phyloP scores from a whole-genome alignment of 2,113 vertebrate genomes.

The Anarhynchus alexandrinus region DNA sequence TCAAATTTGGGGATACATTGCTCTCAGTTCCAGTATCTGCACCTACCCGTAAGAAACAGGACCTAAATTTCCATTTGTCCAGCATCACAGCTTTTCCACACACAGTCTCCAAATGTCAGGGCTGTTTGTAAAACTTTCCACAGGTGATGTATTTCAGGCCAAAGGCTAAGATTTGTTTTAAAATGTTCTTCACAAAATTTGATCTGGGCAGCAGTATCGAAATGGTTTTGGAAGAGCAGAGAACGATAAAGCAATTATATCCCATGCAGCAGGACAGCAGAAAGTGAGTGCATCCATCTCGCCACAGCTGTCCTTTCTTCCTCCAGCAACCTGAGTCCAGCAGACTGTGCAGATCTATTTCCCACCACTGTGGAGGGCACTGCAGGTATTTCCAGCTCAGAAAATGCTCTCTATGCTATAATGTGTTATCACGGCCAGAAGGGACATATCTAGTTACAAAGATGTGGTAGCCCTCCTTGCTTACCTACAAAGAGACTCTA shows the following conservation, averaged over 20 bases:
- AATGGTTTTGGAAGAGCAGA: constrained; percentile 3
- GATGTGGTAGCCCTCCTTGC: background rate
- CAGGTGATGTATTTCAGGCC: constrained; percentile 56
- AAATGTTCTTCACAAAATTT: constrained; percentile 50
- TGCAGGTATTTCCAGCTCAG: background rate
- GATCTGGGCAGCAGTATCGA: constrained; percentile 22
- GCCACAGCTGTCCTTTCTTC: constrained; percentile 19
- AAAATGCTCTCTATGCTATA: background rate
- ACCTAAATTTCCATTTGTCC: background rate
- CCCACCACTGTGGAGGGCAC: background rate
- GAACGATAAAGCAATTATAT: constrained; percentile 39
- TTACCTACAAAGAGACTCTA: background rate
- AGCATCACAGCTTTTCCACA: background rate
- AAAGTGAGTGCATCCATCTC: constrained; percentile 46
- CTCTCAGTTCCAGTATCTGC: background rate
- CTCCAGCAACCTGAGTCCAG: constrained; percentile 35
- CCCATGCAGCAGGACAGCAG: constrained; percentile 3
- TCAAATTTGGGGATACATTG: background rate
- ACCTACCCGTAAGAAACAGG: background rate
- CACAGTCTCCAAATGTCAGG: background rate
- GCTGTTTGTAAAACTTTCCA: constrained; percentile 26
- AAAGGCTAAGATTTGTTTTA: constrained; percentile 44
- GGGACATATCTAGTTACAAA: constrained; percentile 1
- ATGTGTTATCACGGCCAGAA: background rate
- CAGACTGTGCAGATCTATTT: constrained; percentile 35